Conservation (phyloP, 1,140 invertebrate species). For the Wasmannia auropunctata region DNA sequence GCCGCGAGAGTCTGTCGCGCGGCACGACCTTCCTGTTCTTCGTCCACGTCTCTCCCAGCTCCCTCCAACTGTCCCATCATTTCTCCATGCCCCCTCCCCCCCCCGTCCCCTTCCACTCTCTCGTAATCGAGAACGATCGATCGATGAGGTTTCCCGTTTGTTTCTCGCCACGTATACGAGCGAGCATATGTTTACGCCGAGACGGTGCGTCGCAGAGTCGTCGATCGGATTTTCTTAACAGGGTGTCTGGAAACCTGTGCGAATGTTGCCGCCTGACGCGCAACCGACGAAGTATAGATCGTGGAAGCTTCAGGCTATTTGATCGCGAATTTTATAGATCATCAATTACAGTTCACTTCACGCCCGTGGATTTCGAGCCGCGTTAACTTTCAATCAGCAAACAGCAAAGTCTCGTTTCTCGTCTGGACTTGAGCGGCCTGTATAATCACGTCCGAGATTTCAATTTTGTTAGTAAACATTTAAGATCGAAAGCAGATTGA, state of each 20-base stretch:
- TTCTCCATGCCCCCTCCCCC: too few relatives aligned
- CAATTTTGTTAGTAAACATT: neutral
- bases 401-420: neutral
- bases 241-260: conserved; percentile 33
- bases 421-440: neutral
- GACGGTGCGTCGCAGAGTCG: neutral
- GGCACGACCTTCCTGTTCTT: neutral
- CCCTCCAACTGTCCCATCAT: neutral
- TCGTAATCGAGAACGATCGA: conserved; percentile 53
- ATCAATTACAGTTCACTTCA: neutral
- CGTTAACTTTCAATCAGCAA: neutral
- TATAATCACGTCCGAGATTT: neutral
- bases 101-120: neutral
- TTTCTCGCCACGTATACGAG: conserved; percentile 31
- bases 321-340: neutral
- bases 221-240: conserved; percentile 45
- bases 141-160: conserved; percentile 44
- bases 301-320: neutral
- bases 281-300: neutral
- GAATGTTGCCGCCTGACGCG: too few relatives aligned
- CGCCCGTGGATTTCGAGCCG: neutral
- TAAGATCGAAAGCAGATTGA: neutral
- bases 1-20: neutral
- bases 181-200: conserved; percentile 33
- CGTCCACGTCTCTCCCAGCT: conserved; percentile 16